Evolutionary conservation across 1,140 invertebrate genomes (phyloP).

Genomic region (Drosophila nikananu): DNA sequence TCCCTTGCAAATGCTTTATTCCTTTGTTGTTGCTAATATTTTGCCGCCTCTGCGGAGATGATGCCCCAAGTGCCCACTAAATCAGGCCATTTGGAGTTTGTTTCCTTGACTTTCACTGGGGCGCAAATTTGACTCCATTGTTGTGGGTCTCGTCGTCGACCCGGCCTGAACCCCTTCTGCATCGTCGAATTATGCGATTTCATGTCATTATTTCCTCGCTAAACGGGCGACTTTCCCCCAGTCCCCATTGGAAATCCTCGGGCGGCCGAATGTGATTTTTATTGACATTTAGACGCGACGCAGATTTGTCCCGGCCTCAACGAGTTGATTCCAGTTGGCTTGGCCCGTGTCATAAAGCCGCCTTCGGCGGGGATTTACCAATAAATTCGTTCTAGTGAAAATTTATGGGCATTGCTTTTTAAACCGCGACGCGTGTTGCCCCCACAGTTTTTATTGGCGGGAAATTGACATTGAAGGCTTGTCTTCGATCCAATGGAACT

Average conservation of each 20-base stretch:
- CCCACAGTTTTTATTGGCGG: constrained; percentile 59
- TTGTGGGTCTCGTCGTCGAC: constrained; percentile 15
- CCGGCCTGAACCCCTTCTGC: constrained; percentile 53
- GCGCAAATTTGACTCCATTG: constrained; percentile 30
- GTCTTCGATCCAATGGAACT: constrained; percentile 32
- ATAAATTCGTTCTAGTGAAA: constrained; percentile 83
- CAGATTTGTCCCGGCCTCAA: constrained; percentile 67
- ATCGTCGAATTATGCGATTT: constrained; percentile 75
- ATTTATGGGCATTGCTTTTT: constrained; percentile 81
- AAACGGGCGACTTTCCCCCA: constrained; percentile 66
- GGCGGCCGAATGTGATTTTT: constrained; percentile 73
- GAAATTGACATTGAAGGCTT: constrained; percentile 65
- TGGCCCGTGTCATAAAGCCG: constrained; percentile 70
- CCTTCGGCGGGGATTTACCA: constrained; percentile 62
- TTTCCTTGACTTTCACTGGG: constrained; percentile 56
- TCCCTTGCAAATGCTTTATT: constrained; percentile 49
- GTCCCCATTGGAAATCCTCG: constrained; percentile 26
- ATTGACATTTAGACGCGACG: constrained; percentile 77
- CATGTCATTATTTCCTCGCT: constrained; percentile 78
- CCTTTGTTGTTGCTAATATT: constrained; percentile 52
- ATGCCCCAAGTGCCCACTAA: constrained; percentile 70
- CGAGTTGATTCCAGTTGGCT: constrained; percentile 60
- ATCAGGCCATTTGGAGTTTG: constrained; percentile 73
- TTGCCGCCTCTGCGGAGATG: constrained; percentile 31
- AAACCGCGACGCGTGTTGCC: constrained; percentile 76